phyloP scores from a whole-genome alignment of 2,797 vertebrate species.

The Schizopygopsis malacanthus region DNA sequence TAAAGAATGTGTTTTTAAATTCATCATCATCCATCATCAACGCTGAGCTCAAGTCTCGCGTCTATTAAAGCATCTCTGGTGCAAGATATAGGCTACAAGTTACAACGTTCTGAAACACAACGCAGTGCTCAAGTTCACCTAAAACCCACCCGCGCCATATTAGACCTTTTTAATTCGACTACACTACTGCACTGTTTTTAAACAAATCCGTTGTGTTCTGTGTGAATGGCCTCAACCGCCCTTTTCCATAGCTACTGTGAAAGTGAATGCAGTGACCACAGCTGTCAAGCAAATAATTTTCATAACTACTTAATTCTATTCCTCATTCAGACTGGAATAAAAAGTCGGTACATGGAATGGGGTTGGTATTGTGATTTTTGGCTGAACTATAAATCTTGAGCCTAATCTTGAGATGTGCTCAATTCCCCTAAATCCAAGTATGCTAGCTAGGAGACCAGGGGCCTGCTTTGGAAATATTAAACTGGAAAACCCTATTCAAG shows the following conservation, averaged over 20 bases:
- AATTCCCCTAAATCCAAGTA: not conserved
- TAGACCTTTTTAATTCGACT: too few relatives aligned
- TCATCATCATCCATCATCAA: too few relatives aligned
- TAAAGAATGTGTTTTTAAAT: not conserved
- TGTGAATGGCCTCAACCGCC: not conserved
- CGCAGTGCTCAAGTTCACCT: too few relatives aligned
- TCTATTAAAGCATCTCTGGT: too few relatives aligned
- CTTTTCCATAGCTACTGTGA: not conserved
- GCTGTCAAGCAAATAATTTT: not conserved
- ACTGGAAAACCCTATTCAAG: too few relatives aligned
- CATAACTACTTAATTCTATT: not conserved
- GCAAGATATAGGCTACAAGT: too few relatives aligned
- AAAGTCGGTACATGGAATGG: not conserved
- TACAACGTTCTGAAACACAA: too few relatives aligned
- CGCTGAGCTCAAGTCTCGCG: too few relatives aligned
- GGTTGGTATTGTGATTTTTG: not conserved
- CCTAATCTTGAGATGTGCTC: not conserved
- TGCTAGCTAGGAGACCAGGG: not conserved
- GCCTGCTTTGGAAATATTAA: not conserved
- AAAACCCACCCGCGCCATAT: too few relatives aligned
- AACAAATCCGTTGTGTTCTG: not conserved
- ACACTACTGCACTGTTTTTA: not conserved
- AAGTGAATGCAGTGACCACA: not conserved
- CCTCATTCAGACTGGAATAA: not conserved
- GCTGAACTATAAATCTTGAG: not conserved